Conservation (phyloP, 2,797 vertebrate species). For the Chaunax sp. region DNA sequence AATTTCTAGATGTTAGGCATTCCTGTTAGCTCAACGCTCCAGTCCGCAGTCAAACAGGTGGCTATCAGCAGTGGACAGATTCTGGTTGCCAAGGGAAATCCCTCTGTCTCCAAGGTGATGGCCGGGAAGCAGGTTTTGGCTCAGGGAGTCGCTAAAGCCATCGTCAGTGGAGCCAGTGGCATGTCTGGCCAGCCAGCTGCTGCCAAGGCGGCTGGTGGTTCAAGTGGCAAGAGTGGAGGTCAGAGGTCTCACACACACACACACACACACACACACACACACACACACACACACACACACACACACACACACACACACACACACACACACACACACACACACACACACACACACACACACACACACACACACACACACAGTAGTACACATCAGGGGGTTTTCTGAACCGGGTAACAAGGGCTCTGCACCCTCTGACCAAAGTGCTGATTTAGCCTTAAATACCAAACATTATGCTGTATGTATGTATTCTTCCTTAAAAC, state of each 20-base stretch:
- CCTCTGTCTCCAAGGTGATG: constrained; percentile 90
- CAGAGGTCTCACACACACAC: constrained; percentile 82
- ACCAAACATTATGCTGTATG: too few relatives aligned
- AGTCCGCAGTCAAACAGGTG: constrained; percentile 95
- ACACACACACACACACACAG: too few relatives aligned
- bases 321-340: too few relatives aligned
- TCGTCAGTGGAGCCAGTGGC: constrained; percentile 90
- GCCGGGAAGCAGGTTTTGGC: constrained; percentile 95
- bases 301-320: too few relatives aligned
- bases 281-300: too few relatives aligned
- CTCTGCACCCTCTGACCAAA: too few relatives aligned
- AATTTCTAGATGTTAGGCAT: constrained; percentile 90
- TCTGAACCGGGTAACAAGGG: too few relatives aligned
- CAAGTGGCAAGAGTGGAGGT: constrained; percentile 91
- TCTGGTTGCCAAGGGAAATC: constrained; percentile 93
- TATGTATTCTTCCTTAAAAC: too few relatives aligned
- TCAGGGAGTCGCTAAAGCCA: constrained; percentile 97
- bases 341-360: too few relatives aligned
- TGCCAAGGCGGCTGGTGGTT: constrained; percentile 87
- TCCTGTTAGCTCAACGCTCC: constrained; percentile 91
- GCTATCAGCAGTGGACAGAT: constrained; percentile 97
- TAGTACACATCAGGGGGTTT: too few relatives aligned
- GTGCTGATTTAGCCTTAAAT: too few relatives aligned
- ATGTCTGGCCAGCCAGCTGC: constrained; percentile 89
- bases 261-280: too few relatives aligned